These are phyloP conservation scores for Tribolium madens DNA, from an alignment of 1,140 invertebrate genomes.

Conservation along the genomic window DNA sequence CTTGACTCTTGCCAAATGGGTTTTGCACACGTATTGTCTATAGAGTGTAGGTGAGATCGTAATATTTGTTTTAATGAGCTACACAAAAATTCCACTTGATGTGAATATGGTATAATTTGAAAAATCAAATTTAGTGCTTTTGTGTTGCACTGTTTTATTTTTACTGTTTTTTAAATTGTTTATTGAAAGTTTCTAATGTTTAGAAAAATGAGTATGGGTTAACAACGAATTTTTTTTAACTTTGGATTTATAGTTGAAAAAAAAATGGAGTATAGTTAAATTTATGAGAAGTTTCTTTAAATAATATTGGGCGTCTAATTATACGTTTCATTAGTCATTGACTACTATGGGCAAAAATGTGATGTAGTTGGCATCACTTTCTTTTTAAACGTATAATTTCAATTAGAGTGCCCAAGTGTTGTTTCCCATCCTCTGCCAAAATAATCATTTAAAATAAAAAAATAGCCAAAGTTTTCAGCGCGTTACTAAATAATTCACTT, in stretches of 20 bases:
- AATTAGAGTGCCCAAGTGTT: slow-evolving; percentile 13
- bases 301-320: slow-evolving; percentile 17
- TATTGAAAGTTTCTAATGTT: too few species aligned
- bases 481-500: slow-evolving; percentile 38
- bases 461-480: slow-evolving; percentile 42
- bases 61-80: neutral
- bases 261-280: neutral
- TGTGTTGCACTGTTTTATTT: too few species aligned
- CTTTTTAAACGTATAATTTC: slow-evolving; percentile 11
- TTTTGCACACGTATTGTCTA: neutral
- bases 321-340: slow-evolving; percentile 18
- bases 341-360: slow-evolving; percentile 16
- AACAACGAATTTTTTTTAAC: neutral
- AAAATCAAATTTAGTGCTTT: too few species aligned
- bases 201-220: too few species aligned
- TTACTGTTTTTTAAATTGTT: too few species aligned
- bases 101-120: too few species aligned
- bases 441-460: slow-evolving; percentile 43
- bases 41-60: neutral
- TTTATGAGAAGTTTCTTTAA: slow-evolving; percentile 17
- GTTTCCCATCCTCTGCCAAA: slow-evolving; percentile 43
- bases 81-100: too few species aligned
- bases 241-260: neutral
- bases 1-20: neutral
- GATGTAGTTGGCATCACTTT: slow-evolving; percentile 19